Conservation (phyloP, 64 coral and sea anemone genomes). For the Astreopora myriophthalma region DNA sequence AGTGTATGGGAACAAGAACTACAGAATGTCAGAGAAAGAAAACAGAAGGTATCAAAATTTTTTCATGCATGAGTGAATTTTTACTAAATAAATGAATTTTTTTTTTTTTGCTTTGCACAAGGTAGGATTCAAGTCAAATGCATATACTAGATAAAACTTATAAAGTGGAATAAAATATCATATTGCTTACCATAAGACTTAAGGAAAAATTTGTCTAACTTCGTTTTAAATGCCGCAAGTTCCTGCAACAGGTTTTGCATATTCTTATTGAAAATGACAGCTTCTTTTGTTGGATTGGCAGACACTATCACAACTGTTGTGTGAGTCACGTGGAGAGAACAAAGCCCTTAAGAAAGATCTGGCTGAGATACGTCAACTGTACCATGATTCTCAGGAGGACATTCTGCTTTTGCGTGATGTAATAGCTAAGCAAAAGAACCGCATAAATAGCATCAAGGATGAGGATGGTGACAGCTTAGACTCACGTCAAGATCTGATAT, state of each 20-base stretch:
- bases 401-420: constrained; percentile 79
- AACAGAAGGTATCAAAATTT: constrained; percentile 63
- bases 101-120: too few species aligned
- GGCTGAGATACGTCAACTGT: constrained; percentile 72
- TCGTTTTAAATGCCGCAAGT: too few species aligned
- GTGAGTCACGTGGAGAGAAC: constrained; percentile 86
- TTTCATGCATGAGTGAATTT: background rate
- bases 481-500: constrained; percentile 76
- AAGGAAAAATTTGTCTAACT: background rate
- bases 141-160: too few species aligned
- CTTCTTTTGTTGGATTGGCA: background rate
- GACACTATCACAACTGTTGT: constrained; percentile 89
- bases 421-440: constrained; percentile 64
- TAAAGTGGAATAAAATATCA: too few species aligned
- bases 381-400: constrained; percentile 95
- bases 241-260: too few species aligned
- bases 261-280: background rate
- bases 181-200: too few species aligned
- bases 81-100: too few species aligned
- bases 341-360: constrained; percentile 90
- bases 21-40: constrained; percentile 81
- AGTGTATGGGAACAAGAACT: constrained; percentile 94
- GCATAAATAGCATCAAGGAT: constrained; percentile 5
- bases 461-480: constrained; percentile 65
- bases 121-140: too few species aligned